A percentile compares a stretch with the other conserved stretches of the same genome.
Evolutionary conservation across 2,888 invertebrate genomes (phyloP).

Genomic region (Epinotia brunnichana): DNA sequence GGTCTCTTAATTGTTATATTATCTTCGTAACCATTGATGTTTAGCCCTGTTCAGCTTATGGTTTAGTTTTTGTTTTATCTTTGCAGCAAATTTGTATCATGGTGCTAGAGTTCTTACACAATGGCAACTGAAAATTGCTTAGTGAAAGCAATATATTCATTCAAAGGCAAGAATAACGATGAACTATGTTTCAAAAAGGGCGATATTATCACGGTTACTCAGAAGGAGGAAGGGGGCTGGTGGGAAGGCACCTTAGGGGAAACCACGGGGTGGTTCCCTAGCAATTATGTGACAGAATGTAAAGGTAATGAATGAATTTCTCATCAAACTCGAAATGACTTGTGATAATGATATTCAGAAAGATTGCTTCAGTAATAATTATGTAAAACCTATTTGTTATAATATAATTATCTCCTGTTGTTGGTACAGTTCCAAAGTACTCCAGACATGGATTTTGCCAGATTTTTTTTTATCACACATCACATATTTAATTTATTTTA

Average conservation of each 20-base stretch:
- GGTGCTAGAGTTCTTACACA: constrained; percentile 65
- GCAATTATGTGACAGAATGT: constrained; percentile 97
- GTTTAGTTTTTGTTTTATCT: constrained; percentile 28
- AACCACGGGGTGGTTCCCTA: constrained; percentile 99
- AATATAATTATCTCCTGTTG: neutral
- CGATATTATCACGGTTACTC: constrained; percentile 98
- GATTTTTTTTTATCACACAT: no score
- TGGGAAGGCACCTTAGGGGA: constrained; percentile 99
- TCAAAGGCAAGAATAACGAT: constrained; percentile 98
- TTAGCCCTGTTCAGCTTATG: neutral
- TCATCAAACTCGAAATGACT: neutral
- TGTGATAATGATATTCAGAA: neutral
- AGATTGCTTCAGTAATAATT: neutral
- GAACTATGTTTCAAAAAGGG: constrained; percentile 98
- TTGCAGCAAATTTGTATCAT: constrained; percentile 60
- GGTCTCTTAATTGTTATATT: neutral
- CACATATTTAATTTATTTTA: constrained; percentile 51
- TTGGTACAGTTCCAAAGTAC: no score
- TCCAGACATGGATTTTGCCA: no score
- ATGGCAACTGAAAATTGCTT: constrained; percentile 86
- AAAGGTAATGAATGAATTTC: constrained; percentile 81
- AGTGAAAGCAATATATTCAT: constrained; percentile 96
- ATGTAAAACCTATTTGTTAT: neutral
- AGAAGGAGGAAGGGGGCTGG: constrained; percentile 98
- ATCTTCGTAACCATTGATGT: neutral